Percentiles rank a stretch among this genome's conserved stretches.
These are phyloP conservation scores for Sycophila sp. DNA, from an alignment of 1,140 invertebrate species.

Conservation along the genomic window DNA sequence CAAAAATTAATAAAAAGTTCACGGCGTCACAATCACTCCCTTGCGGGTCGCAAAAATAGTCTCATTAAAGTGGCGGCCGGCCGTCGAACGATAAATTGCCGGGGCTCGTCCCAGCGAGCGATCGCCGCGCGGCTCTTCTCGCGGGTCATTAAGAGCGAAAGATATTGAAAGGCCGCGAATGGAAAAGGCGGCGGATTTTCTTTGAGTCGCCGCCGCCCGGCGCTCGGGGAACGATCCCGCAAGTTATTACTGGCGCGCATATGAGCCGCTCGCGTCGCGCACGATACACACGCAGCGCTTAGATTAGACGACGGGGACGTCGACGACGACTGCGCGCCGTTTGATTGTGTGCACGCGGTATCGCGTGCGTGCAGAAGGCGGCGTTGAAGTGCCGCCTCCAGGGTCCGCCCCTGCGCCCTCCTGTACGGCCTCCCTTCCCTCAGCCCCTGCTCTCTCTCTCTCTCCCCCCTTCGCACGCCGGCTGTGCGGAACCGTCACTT, in stretches of 20 bases:
- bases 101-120: background rate
- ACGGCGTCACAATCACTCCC: too few species aligned
- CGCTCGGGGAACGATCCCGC: background rate
- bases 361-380: slow-evolving; percentile 47
- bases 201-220: background rate
- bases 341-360: slow-evolving; percentile 46
- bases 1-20: background rate
- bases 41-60: too few species aligned
- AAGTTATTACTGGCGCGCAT: background rate
- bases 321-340: slow-evolving; percentile 53
- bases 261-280: slow-evolving; percentile 15
- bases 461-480: background rate
- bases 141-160: slow-evolving; percentile 5
- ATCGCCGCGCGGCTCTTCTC: background rate
- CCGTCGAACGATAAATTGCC: slow-evolving; percentile 10
- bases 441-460: background rate
- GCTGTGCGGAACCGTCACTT: slow-evolving; percentile 13
- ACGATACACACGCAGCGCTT: background rate
- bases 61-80: slow-evolving; percentile 1
- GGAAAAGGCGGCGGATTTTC: slow-evolving; percentile 7
- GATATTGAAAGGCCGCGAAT: slow-evolving; percentile 3
- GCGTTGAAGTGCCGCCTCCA: slow-evolving; percentile 59
- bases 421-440: slow-evolving; percentile 50
- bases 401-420: slow-evolving; percentile 54
- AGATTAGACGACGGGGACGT: slow-evolving; percentile 36